Evolutionary conservation across 2,113 vertebrate species (phyloP).

Genomic region (Dinomys branickii): DNA sequence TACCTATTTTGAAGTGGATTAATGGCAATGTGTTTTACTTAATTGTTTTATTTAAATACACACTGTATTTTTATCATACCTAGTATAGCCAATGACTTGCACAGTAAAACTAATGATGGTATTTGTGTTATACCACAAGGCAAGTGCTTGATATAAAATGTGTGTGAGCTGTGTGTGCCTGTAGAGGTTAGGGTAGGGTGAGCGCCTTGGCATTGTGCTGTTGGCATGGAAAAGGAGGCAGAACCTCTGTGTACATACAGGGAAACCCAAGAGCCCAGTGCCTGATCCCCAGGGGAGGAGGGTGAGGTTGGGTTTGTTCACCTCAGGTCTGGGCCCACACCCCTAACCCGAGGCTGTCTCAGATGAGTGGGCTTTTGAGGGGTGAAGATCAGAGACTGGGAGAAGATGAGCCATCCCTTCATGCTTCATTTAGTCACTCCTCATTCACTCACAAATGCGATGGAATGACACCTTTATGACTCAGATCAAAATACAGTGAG

Average conservation of each 20-base stretch:
- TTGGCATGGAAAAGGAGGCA: not conserved
- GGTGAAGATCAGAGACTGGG: not conserved
- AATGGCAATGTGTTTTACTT: no score
- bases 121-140: not conserved
- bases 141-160: not conserved
- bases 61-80: not conserved
- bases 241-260: no score
- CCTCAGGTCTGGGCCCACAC: not conserved
- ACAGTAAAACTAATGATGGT: not conserved
- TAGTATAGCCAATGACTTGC: not conserved
- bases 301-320: not conserved
- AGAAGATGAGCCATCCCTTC: not conserved
- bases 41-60: no score
- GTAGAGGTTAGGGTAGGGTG: no score
- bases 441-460: not conserved
- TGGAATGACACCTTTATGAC: constrained; percentile 9
- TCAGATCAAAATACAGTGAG: not conserved
- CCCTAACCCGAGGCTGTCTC: not conserved
- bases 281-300: not conserved
- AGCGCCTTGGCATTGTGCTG: not conserved
- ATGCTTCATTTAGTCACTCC: not conserved
- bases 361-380: not conserved
- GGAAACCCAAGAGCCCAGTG: not conserved
- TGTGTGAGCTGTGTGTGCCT: not conserved
- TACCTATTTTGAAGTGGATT: no score